A percentile compares a stretch with the other conserved stretches of the same genome.
Conservation (phyloP, 2,113 vertebrate genomes). For the Mungos mungo region DNA sequence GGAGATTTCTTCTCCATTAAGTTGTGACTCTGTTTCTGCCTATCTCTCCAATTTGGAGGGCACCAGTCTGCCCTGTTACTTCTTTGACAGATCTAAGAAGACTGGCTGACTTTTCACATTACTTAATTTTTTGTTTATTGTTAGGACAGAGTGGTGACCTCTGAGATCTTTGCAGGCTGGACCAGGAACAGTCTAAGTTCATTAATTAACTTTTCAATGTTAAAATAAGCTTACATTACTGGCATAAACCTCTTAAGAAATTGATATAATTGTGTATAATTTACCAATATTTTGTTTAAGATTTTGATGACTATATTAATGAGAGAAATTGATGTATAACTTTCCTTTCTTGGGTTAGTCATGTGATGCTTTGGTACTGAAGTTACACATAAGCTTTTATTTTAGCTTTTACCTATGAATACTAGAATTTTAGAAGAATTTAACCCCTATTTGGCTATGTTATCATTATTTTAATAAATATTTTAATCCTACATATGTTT, state of each 20-base stretch:
- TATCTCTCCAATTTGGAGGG: background rate
- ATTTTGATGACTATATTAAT: background rate
- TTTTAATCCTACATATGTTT: background rate
- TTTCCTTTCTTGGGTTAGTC: background rate
- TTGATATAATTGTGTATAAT: background rate
- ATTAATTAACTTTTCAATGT: background rate
- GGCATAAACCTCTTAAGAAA: background rate
- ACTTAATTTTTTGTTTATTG: background rate
- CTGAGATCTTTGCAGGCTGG: background rate
- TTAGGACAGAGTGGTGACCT: background rate
- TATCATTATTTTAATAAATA: background rate
- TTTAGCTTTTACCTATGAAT: background rate
- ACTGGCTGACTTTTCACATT: background rate
- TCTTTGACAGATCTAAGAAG: background rate
- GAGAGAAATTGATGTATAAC: background rate
- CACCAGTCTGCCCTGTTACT: background rate
- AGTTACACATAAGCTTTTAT: background rate
- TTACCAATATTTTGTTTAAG: background rate
- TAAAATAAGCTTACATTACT: background rate
- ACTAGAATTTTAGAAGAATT: background rate
- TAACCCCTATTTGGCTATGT: background rate
- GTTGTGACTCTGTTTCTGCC: background rate
- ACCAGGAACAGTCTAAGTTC: background rate
- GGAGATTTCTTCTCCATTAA: background rate
- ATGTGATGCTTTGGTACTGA: background rate